Conservation (phyloP, 2,888 invertebrate genomes). For the Sympetrum striolatum region DNA sequence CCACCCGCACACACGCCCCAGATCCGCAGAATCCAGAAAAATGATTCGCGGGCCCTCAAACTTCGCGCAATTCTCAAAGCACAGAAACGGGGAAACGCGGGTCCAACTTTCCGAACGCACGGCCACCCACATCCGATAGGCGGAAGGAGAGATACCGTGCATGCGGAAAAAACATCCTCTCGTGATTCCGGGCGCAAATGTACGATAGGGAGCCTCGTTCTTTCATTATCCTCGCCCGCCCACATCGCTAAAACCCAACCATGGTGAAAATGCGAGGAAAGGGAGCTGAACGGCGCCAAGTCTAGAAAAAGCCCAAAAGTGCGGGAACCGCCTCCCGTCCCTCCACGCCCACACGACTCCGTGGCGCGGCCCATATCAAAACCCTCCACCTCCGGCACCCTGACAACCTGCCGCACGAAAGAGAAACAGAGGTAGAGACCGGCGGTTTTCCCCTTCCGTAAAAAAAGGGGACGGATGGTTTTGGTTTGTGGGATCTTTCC, state of each 20-base stretch:
- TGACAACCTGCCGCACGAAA: neutral
- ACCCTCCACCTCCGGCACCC: neutral
- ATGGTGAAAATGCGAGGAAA: neutral
- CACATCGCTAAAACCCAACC: neutral
- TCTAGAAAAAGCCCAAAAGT: neutral
- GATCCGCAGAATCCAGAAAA: too few species aligned
- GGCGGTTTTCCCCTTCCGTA: neutral
- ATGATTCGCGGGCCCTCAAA: too few species aligned
- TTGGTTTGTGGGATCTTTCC: neutral
- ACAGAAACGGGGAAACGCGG: too few species aligned
- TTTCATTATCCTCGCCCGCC: constrained; percentile 23
- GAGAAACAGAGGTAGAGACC: neutral
- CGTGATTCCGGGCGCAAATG: neutral
- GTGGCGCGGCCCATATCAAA: neutral
- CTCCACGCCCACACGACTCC: constrained; percentile 32
- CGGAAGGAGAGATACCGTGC: too few species aligned
- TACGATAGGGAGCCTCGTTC: neutral
- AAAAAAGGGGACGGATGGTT: neutral
- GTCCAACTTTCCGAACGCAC: too few species aligned
- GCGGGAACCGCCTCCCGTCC: neutral
- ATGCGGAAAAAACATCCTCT: neutral
- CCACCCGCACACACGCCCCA: too few species aligned
- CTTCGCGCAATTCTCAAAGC: too few species aligned
- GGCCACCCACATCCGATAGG: too few species aligned
- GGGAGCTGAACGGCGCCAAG: neutral